Evolutionary conservation across 1,140 invertebrate species (phyloP).

Genomic region (Drosophila leontia): DNA sequence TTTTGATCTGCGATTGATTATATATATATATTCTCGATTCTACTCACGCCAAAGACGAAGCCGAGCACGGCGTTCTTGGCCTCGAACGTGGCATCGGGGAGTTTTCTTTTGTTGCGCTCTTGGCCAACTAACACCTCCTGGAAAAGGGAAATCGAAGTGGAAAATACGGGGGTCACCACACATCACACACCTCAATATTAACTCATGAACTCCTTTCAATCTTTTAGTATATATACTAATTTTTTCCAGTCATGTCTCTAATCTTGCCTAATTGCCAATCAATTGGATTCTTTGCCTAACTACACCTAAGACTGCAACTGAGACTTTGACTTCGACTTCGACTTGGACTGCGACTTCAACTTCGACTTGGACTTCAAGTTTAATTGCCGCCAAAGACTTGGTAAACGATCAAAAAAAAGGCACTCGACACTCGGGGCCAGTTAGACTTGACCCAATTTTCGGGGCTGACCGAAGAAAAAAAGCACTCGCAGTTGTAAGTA

Average conservation of each 20-base stretch:
- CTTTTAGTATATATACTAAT: background rate
- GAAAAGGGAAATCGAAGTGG: conserved; percentile 39
- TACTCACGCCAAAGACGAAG: conserved; percentile 92
- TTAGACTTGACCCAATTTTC: conserved; percentile 75
- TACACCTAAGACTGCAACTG: conserved; percentile 8
- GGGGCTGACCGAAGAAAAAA: conserved; percentile 40
- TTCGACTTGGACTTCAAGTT: conserved; percentile 35
- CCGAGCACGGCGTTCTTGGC: conserved; percentile 91
- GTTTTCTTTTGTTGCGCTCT: conserved; percentile 90
- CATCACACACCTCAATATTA: background rate
- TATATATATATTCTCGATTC: background rate
- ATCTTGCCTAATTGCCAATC: conserved; percentile 17
- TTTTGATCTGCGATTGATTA: background rate
- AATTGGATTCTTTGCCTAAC: conserved; percentile 41
- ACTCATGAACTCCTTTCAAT: background rate
- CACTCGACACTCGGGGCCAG: conserved; percentile 40
- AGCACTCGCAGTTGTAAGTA: conserved; percentile 29
- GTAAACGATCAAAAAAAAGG: conserved; percentile 8
- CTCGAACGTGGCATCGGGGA: conserved; percentile 89
- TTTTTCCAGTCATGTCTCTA: conserved; percentile 10
- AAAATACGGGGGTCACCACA: conserved; percentile 28
- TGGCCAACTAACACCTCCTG: conserved; percentile 76
- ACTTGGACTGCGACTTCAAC: background rate
- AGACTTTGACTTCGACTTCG: background rate
- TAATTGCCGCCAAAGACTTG: conserved; percentile 46